Percentiles rank a stretch among this genome's conserved stretches.
Evolutionary conservation across 2,797 vertebrate genomes (phyloP).

Genomic region (Fundulus diaphanus): DNA sequence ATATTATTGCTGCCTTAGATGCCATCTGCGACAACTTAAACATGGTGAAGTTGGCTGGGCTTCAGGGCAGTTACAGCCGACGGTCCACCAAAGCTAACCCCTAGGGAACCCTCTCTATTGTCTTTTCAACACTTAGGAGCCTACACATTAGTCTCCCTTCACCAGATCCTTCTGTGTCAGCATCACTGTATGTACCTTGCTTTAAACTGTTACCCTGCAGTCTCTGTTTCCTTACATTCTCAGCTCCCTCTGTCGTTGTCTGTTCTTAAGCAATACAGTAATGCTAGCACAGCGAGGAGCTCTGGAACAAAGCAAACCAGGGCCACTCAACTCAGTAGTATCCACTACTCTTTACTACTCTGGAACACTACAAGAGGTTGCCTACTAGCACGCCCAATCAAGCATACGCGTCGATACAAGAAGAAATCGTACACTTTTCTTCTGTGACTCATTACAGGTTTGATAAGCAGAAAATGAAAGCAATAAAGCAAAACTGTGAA

Average conservation of each 20-base stretch:
- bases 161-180: slow-evolving; percentile 63
- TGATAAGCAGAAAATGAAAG: slow-evolving; percentile 71
- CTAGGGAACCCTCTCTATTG: slow-evolving; percentile 40
- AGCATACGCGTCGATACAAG: slow-evolving; percentile 33
- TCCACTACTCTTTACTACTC: slow-evolving; percentile 72
- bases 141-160: slow-evolving; percentile 54
- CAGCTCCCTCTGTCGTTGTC: neutral
- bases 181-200: slow-evolving; percentile 38
- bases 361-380: slow-evolving; percentile 54
- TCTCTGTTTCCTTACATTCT: slow-evolving; percentile 31
- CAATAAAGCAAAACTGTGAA: slow-evolving; percentile 62
- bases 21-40: slow-evolving; percentile 62
- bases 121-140: slow-evolving; percentile 46
- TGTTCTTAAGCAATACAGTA: slow-evolving; percentile 40
- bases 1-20: slow-evolving; percentile 24
- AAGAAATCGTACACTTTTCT: slow-evolving; percentile 43
- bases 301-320: slow-evolving; percentile 67
- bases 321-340: slow-evolving; percentile 66
- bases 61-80: slow-evolving; percentile 45
- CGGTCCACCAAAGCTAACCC: slow-evolving; percentile 27
- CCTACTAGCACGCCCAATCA: slow-evolving; percentile 52
- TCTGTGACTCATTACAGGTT: slow-evolving; percentile 78
- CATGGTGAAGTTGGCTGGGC: slow-evolving; percentile 47
- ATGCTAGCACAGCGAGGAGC: slow-evolving; percentile 64
- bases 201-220: slow-evolving; percentile 26